A percentile compares a stretch with the other conserved stretches of the same genome.
phyloP scores from a whole-genome alignment of 92 coral and sea anemone genomes.

The Meandrina meandrites region DNA sequence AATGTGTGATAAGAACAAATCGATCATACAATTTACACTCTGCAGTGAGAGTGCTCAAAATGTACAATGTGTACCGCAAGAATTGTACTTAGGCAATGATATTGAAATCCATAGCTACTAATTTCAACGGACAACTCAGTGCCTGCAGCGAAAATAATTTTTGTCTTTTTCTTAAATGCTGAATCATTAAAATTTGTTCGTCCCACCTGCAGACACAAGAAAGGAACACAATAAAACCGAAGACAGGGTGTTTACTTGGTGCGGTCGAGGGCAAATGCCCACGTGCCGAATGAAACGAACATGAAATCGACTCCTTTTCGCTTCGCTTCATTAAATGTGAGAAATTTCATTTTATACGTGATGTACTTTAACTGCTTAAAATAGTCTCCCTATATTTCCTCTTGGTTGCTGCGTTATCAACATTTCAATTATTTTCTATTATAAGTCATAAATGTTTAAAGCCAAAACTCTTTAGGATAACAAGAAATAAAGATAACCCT shows the following conservation, averaged over 20 bases:
- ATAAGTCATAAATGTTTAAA: constrained; percentile 77
- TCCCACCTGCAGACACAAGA: constrained; percentile 44
- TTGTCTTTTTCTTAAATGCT: constrained; percentile 17
- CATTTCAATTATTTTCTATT: constrained; percentile 67
- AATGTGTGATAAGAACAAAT: constrained; percentile 69
- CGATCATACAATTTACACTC: constrained; percentile 89
- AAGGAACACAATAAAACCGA: constrained; percentile 24
- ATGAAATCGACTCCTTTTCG: constrained; percentile 24
- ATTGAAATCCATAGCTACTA: constrained; percentile 33
- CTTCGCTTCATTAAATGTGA: constrained; percentile 28
- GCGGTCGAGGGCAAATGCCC: constrained; percentile 33
- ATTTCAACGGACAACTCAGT: constrained; percentile 14
- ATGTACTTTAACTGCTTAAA: constrained; percentile 18
- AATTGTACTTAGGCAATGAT: constrained; percentile 19
- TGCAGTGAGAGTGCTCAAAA: constrained; percentile 51
- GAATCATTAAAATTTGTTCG: constrained; percentile 54
- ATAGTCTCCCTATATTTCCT: constrained; percentile 14
- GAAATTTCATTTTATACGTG: constrained; percentile 25
- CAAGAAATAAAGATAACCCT: constrained; percentile 75
- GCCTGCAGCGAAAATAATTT: background rate
- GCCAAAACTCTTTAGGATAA: constrained; percentile 43
- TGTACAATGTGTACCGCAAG: constrained; percentile 13
- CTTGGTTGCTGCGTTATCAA: constrained; percentile 53
- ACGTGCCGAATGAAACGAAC: constrained; percentile 35
- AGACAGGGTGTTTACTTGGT: constrained; percentile 43